Evolutionary conservation across 2,888 invertebrate genomes (phyloP).

Genomic region (Eretmocerus hayati): DNA sequence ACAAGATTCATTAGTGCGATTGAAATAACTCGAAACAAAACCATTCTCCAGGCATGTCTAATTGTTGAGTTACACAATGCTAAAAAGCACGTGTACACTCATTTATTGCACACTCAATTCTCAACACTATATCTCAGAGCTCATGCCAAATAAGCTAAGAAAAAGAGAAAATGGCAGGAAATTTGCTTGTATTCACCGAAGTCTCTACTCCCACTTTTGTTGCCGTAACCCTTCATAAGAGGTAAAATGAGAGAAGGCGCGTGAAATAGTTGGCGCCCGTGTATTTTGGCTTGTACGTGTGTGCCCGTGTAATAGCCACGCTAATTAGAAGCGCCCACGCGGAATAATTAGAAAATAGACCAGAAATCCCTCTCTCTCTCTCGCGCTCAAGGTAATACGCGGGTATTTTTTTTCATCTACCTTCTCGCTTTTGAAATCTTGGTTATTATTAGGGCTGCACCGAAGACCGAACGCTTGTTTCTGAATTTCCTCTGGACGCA

Average conservation of each 20-base stretch:
- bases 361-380: constrained; percentile 18
- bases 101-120: too few species aligned
- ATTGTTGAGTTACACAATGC: too few species aligned
- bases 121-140: too few species aligned
- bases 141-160: too few species aligned
- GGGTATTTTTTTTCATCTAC: constrained; percentile 4
- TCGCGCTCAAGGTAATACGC: constrained; percentile 12
- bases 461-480: background rate
- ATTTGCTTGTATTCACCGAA: constrained; percentile 15
- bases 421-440: constrained; percentile 5
- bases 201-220: too few species aligned
- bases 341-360: constrained; percentile 39
- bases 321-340: constrained; percentile 36
- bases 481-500: background rate
- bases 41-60: too few species aligned
- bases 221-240: too few species aligned
- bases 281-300: constrained; percentile 12
- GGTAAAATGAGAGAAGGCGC: too few species aligned
- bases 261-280: constrained; percentile 15
- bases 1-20: too few species aligned
- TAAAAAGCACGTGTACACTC: too few species aligned
- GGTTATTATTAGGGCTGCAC: constrained; percentile 1
- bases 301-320: constrained; percentile 26
- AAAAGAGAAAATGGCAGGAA: too few species aligned
- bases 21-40: too few species aligned